A percentile compares a stretch with the other conserved stretches of the same genome.
Conservation (phyloP, 1,140 invertebrate species). For the Lycorma delicatula region DNA sequence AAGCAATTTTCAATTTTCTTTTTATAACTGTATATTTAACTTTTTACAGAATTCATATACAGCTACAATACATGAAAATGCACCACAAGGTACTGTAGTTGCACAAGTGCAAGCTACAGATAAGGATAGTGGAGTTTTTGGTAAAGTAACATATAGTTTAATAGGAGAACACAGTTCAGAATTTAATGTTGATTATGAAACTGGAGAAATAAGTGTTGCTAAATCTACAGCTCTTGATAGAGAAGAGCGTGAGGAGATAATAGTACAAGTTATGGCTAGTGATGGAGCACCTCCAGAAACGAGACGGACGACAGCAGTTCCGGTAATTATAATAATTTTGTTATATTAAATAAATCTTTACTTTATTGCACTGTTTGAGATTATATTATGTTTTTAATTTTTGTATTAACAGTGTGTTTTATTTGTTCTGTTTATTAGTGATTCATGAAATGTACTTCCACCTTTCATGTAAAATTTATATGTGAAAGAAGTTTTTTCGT, state of each 20-base stretch:
- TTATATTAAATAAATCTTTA: background rate
- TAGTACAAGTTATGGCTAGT: slow-evolving; percentile 65
- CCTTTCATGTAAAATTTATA: too few species aligned
- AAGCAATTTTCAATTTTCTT: too few species aligned
- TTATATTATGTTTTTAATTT: too few species aligned
- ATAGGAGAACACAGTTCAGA: slow-evolving; percentile 60
- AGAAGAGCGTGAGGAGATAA: slow-evolving; percentile 60
- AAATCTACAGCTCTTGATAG: slow-evolving; percentile 67
- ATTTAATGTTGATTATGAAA: slow-evolving; percentile 59
- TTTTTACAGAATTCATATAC: slow-evolving; percentile 49
- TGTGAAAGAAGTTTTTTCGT: too few species aligned
- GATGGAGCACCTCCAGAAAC: slow-evolving; percentile 64
- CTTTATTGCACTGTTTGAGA: background rate
- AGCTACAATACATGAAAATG: slow-evolving; percentile 64
- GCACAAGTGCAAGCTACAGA: slow-evolving; percentile 62
- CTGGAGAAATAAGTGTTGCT: slow-evolving; percentile 69
- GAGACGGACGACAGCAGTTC: slow-evolving; percentile 58
- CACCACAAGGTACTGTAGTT: slow-evolving; percentile 55
- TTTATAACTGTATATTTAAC: too few species aligned
- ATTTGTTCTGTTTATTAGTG: background rate
- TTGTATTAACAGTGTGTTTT: background rate
- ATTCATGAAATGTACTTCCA: background rate
- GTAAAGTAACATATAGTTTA: slow-evolving; percentile 65
- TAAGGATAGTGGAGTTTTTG: slow-evolving; percentile 62
- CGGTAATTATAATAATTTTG: slow-evolving; percentile 42